Evolutionary conservation across 2,113 vertebrate species (phyloP).

Genomic region (Scomber colias): DNA sequence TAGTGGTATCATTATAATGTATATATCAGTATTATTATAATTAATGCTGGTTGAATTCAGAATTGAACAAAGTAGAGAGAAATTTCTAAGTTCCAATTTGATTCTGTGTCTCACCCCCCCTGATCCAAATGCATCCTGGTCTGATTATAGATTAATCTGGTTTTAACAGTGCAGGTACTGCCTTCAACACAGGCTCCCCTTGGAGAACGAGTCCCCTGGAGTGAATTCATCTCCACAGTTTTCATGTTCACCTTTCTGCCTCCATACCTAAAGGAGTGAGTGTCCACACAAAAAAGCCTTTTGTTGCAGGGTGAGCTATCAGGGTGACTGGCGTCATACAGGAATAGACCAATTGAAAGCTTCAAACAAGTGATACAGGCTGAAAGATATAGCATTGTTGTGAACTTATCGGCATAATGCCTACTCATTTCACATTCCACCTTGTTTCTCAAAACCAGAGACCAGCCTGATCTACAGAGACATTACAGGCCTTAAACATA

Average conservation of each 20-base stretch:
- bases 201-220: conserved; percentile 93
- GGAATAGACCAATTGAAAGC: not conserved
- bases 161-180: conserved; percentile 88
- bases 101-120: not conserved
- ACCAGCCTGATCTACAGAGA: conserved; percentile 45
- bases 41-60: too few relatives aligned
- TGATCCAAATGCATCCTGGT: conserved; percentile 90
- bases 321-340: not conserved
- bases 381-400: not conserved
- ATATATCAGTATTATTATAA: too few relatives aligned
- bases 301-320: not conserved
- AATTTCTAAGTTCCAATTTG: too few relatives aligned
- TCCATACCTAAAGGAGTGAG: conserved; percentile 34
- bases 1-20: too few relatives aligned
- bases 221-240: conserved; percentile 92
- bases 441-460: not conserved
- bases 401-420: too few relatives aligned
- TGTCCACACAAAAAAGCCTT: not conserved
- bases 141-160: conserved; percentile 89
- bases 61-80: too few relatives aligned
- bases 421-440: not conserved
- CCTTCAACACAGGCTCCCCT: conserved; percentile 91
- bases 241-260: conserved; percentile 81
- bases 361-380: not conserved
- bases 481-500: conserved; percentile 41